These are phyloP conservation scores for Cranoglanis bouderius DNA, from an alignment of 2,113 vertebrate species.

Conservation along the genomic window DNA sequence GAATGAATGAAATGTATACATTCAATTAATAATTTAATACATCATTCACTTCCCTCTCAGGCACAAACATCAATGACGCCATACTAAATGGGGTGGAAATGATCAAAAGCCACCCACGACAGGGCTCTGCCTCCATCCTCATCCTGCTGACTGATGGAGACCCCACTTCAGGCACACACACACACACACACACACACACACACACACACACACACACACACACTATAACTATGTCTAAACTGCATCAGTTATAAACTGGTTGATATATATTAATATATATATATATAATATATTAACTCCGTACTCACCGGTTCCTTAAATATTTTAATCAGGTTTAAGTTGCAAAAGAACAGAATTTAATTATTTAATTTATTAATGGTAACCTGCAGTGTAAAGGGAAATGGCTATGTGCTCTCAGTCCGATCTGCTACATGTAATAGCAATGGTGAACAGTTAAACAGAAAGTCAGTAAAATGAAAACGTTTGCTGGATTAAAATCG, in stretches of 20 bases:
- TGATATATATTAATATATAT: too few species aligned
- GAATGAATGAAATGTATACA: neutral
- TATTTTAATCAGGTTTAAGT: neutral
- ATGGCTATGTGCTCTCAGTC: neutral
- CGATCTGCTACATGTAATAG: neutral
- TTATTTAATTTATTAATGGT: too few species aligned
- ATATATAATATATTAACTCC: too few species aligned
- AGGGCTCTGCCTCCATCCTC: constrained; percentile 82
- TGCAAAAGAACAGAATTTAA: neutral
- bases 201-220: neutral
- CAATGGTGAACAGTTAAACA: neutral
- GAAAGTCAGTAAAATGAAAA: neutral
- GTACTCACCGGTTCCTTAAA: neutral
- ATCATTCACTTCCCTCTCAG: constrained; percentile 65
- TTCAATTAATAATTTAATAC: neutral
- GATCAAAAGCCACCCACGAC: constrained; percentile 72
- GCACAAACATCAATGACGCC: constrained; percentile 83
- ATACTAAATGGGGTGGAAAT: constrained; percentile 80
- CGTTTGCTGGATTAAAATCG: neutral
- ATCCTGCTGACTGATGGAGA: constrained; percentile 92
- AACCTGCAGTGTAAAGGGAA: too few species aligned
- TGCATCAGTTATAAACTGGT: neutral
- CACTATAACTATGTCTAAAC: neutral
- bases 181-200: neutral
- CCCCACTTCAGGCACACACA: constrained; percentile 76